phyloP scores from a whole-genome alignment of 1,140 invertebrate genomes.

The Drosophila obscura region DNA sequence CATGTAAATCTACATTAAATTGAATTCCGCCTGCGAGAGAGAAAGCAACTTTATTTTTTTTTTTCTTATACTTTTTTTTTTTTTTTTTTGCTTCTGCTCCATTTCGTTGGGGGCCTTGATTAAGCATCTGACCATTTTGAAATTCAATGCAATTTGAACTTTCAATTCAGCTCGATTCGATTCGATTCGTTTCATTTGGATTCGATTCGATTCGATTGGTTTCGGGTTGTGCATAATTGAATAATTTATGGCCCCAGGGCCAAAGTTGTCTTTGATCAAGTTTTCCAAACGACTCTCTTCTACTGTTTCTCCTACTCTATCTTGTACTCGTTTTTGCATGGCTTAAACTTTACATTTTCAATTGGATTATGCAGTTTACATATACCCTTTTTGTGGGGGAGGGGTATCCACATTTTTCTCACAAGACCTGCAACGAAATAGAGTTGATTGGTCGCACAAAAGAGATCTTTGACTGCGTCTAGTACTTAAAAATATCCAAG shows the following conservation, averaged over 20 bases:
- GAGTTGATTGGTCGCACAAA: too few relatives aligned
- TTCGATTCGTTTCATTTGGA: conserved; percentile 35
- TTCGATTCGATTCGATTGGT: conserved; percentile 36
- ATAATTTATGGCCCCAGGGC: conserved; percentile 68
- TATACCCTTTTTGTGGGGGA: too few relatives aligned
- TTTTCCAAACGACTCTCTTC: conserved; percentile 37
- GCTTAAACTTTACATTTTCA: conserved; percentile 33
- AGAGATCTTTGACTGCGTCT: too few relatives aligned
- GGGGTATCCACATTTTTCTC: too few relatives aligned
- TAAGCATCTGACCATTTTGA: conserved; percentile 73
- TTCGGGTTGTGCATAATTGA: conserved; percentile 73
- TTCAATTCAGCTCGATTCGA: conserved; percentile 41
- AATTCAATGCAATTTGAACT: conserved; percentile 80
- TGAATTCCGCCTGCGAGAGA: conserved; percentile 59
- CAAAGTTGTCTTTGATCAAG: conserved; percentile 67
- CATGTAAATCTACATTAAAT: conserved; percentile 81
- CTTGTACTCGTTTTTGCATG: background rate
- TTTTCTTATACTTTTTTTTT: conserved; percentile 22
- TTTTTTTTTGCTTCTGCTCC: conserved; percentile 52
- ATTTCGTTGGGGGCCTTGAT: conserved; percentile 68
- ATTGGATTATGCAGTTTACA: conserved; percentile 50
- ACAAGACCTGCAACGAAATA: too few relatives aligned
- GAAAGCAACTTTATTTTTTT: conserved; percentile 35
- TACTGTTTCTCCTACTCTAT: conserved; percentile 19
- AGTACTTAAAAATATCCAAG: too few relatives aligned